These are phyloP conservation scores for Thalassaphorura encarpata DNA, from an alignment of 1,140 invertebrate genomes.

Conservation along the genomic window DNA sequence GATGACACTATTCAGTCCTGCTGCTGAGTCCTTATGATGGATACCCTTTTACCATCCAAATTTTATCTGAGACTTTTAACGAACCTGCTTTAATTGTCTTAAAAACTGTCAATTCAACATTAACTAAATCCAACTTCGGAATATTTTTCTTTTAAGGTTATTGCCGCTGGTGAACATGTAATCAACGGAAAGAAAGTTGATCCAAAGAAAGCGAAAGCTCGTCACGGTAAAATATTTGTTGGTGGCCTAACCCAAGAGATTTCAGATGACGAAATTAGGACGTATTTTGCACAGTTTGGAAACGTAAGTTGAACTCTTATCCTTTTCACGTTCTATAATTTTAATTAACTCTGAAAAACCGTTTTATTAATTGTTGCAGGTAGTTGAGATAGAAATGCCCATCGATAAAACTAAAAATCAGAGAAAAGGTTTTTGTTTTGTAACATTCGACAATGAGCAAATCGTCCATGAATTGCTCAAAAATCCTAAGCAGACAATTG, in stretches of 20 bases:
- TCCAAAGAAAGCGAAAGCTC: conserved; percentile 86
- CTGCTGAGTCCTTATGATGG: conserved; percentile 11
- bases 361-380: conserved; percentile 46
- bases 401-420: conserved; percentile 94
- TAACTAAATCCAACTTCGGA: no score
- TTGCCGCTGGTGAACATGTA: conserved; percentile 70
- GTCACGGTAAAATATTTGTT: conserved; percentile 90
- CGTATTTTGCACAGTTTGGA: conserved; percentile 80
- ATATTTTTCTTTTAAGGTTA: conserved; percentile 43
- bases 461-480: conserved; percentile 82
- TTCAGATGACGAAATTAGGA: conserved; percentile 83
- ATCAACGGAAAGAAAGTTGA: conserved; percentile 91
- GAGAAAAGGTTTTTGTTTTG: conserved; percentile 88
- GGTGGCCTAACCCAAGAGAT: conserved; percentile 82
- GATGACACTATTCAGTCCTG: conserved; percentile 18
- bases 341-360: conserved; percentile 1
- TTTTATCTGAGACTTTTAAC: conserved; percentile 6
- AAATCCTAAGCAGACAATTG: conserved; percentile 81
- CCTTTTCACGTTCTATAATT: neutral
- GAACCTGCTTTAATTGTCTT: neutral
- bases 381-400: conserved; percentile 88
- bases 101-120: neutral
- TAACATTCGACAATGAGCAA: conserved; percentile 87
- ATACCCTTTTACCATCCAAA: conserved; percentile 17
- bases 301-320: conserved; percentile 51